A percentile compares a stretch with the other conserved stretches of the same genome.
Conservation (phyloP, 1,140 invertebrate genomes). For the Cydia fagiglandana region DNA sequence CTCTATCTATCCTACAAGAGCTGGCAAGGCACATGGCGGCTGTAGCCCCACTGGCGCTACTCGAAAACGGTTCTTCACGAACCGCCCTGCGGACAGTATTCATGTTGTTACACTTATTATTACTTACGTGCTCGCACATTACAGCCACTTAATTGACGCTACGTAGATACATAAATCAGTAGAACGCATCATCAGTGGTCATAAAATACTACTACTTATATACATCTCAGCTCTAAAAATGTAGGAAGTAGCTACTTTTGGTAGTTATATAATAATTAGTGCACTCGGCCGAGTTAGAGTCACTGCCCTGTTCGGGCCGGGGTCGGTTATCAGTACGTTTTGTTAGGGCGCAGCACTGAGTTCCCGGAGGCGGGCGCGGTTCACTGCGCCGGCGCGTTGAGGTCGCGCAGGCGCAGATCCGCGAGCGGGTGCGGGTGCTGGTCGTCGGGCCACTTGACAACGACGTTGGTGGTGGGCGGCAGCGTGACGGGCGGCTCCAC, state of each 20-base stretch:
- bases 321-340: conserved; percentile 49
- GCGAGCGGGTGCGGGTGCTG: conserved; percentile 55
- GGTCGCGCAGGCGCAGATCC: conserved; percentile 60
- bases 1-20: not conserved
- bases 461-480: conserved; percentile 60
- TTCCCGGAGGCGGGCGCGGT: conserved; percentile 41
- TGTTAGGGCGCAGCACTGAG: conserved; percentile 59
- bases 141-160: conserved; percentile 13
- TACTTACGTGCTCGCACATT: conserved; percentile 27
- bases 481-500: conserved; percentile 71
- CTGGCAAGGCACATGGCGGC: not conserved
- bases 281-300: conserved; percentile 52
- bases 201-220: conserved; percentile 50
- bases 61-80: not conserved
- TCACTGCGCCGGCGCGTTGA: conserved; percentile 67
- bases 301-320: conserved; percentile 51
- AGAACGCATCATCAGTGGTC: conserved; percentile 42
- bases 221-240: conserved; percentile 50
- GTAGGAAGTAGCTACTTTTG: conserved; percentile 38
- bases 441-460: conserved; percentile 65
- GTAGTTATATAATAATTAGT: conserved; percentile 40
- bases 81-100: conserved; percentile 4
- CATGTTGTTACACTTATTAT: conserved; percentile 29
- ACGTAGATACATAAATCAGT: conserved; percentile 35
- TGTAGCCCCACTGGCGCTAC: not conserved